Percentiles rank a stretch among this genome's conserved stretches.
Evolutionary conservation across 2,113 vertebrate genomes (phyloP).

Genomic region (Toxotes jaculatrix): DNA sequence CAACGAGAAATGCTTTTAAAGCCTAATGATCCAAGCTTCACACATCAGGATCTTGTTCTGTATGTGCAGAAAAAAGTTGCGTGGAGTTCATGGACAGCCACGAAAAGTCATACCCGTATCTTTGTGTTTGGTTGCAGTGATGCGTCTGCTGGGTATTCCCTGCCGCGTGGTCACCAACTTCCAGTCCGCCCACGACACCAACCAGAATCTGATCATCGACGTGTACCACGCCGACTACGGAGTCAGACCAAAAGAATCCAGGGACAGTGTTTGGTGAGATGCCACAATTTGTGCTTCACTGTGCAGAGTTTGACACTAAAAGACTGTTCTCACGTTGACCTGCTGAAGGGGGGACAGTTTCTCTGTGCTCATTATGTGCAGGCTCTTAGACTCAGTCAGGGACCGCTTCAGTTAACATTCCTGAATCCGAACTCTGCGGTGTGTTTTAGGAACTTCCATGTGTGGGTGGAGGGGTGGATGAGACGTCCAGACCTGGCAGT

Average conservation of each 20-base stretch:
- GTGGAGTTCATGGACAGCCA: too few relatives aligned
- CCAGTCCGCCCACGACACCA: conserved; percentile 65
- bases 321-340: too few relatives aligned
- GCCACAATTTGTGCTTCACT: too few relatives aligned
- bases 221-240: conserved; percentile 19
- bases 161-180: conserved; percentile 68
- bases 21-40: too few relatives aligned
- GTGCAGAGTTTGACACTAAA: too few relatives aligned
- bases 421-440: neutral
- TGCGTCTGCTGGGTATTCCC: conserved; percentile 73
- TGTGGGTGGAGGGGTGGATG: conserved; percentile 95
- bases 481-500: conserved; percentile 86
- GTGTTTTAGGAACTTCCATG: conserved; percentile 92
- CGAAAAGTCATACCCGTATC: neutral
- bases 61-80: neutral
- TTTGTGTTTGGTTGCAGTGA: conserved; percentile 40
- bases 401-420: too few relatives aligned
- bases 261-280: conserved; percentile 68
- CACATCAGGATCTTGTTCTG: neutral
- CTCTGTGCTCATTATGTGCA: too few relatives aligned
- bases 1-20: neutral
- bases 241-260: accelerated
- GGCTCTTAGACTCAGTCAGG: too few relatives aligned
- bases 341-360: too few relatives aligned
- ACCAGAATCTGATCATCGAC: conserved; percentile 59